phyloP scores from a whole-genome alignment of 1,140 invertebrate species.

The Augochlora pura region DNA sequence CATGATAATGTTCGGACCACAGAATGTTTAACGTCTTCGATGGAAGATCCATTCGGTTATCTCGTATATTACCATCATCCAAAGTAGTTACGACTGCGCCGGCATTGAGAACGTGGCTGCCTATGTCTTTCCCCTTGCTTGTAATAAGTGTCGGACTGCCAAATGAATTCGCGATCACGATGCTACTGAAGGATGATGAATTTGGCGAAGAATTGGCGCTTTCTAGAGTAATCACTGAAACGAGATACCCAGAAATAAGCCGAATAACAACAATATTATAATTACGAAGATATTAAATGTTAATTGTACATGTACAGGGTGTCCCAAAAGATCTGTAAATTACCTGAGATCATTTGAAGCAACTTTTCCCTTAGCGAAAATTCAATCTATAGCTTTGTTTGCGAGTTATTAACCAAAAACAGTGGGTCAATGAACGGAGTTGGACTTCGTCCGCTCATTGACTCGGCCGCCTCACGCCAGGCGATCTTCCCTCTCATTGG shows the following conservation, averaged over 20 bases:
- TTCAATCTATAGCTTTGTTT: too few species aligned
- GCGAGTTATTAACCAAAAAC: too few species aligned
- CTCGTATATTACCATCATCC: not conserved
- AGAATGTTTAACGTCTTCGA: slow-evolving; percentile 48
- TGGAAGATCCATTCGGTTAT: slow-evolving; percentile 6
- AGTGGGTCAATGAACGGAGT: too few species aligned
- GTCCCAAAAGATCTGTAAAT: too few species aligned
- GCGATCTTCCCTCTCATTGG: too few species aligned
- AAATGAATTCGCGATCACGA: slow-evolving; percentile 67
- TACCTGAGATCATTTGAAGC: too few species aligned
- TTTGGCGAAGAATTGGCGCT: not conserved
- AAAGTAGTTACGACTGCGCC: slow-evolving; percentile 32
- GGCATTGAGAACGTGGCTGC: slow-evolving; percentile 64
- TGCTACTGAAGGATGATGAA: slow-evolving; percentile 4
- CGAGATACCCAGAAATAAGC: not conserved
- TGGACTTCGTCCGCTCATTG: too few species aligned
- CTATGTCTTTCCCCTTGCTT: slow-evolving; percentile 53
- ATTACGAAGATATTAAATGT: too few species aligned
- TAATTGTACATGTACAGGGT: too few species aligned
- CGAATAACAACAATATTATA: not conserved
- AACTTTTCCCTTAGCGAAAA: too few species aligned
- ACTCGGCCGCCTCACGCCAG: too few species aligned
- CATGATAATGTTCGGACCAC: slow-evolving; percentile 84
- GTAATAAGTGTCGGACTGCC: slow-evolving; percentile 66
- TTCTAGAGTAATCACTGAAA: slow-evolving; percentile 51